These are phyloP conservation scores for Enhydra lutris DNA, from an alignment of 2,113 vertebrate species.

Conservation along the genomic window DNA sequence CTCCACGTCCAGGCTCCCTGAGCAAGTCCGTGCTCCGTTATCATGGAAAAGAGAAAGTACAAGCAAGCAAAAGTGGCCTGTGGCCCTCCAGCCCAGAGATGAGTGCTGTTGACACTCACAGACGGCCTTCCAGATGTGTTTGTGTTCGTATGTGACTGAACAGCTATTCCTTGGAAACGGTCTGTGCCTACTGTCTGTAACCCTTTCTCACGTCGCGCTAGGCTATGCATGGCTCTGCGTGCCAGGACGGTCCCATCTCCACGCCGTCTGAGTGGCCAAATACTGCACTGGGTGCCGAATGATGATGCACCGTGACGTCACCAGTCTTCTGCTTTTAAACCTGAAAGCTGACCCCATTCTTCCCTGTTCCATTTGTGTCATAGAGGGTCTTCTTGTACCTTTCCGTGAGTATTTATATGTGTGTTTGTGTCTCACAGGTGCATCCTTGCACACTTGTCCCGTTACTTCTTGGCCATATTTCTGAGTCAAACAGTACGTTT, in stretches of 20 bases:
- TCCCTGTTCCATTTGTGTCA: not conserved
- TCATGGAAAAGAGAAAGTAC: not conserved
- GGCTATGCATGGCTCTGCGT: fast-evolving
- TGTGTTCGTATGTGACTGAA: not conserved
- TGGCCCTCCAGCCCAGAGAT: not conserved
- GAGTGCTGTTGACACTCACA: fast-evolving
- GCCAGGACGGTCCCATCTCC: fast-evolving
- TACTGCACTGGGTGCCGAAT: fast-evolving
- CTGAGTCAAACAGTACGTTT: not conserved
- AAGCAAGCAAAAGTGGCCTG: not conserved
- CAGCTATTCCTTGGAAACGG: fast-evolving
- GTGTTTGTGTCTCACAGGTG: not conserved
- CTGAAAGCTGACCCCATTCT: not conserved
- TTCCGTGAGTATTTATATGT: not conserved
- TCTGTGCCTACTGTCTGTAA: fast-evolving
- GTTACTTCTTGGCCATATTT: not conserved
- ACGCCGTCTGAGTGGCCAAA: not conserved
- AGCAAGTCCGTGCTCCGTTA: not conserved
- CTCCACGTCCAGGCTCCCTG: not conserved
- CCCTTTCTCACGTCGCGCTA: not conserved
- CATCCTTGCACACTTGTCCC: not conserved
- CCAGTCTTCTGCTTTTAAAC: not conserved
- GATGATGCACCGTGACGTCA: fast-evolving
- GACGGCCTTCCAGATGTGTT: not conserved
- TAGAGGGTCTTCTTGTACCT: not conserved